Evolutionary conservation across 2,888 invertebrate species (phyloP).

Genomic region (Acleris holmiana): DNA sequence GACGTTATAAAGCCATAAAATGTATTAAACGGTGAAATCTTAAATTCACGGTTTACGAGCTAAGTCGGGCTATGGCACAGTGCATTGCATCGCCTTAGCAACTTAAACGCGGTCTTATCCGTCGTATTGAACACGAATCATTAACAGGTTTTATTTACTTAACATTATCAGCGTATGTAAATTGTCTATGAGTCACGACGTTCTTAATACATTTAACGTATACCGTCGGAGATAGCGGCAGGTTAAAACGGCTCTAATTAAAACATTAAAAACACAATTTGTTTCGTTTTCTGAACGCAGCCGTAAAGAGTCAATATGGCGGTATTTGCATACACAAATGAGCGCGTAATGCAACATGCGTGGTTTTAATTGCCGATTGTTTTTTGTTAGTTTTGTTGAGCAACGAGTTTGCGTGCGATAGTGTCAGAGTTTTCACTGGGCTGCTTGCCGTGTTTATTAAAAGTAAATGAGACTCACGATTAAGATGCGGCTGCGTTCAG

Average conservation of each 20-base stretch:
- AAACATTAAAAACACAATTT: conserved; percentile 72
- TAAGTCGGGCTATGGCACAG: neutral
- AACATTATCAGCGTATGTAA: conserved; percentile 49
- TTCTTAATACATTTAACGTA: conserved; percentile 50
- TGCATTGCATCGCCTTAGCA: conserved; percentile 9
- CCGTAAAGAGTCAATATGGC: conserved; percentile 57
- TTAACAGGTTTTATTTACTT: conserved; percentile 50
- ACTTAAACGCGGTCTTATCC: conserved; percentile 43
- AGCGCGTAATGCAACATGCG: conserved; percentile 53
- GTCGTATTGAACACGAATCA: conserved; percentile 45
- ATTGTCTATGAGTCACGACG: conserved; percentile 64
- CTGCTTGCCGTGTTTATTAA: conserved; percentile 19
- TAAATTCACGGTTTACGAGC: conserved; percentile 11
- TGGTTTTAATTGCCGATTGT: conserved; percentile 63
- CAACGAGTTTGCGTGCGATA: conserved; percentile 38
- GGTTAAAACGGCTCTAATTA: conserved; percentile 65
- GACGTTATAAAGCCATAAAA: conserved; percentile 13
- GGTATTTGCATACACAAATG: conserved; percentile 61
- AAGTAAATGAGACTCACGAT: conserved; percentile 4
- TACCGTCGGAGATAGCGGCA: conserved; percentile 57
- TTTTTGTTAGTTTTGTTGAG: conserved; percentile 52
- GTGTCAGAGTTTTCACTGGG: conserved; percentile 24
- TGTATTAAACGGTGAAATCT: conserved; percentile 10
- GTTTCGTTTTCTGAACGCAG: conserved; percentile 56
- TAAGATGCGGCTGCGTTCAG: neutral